Base-by-base conservation (phyloP, 2,113 vertebrate species). In the Albula glossodonta region DNA sequence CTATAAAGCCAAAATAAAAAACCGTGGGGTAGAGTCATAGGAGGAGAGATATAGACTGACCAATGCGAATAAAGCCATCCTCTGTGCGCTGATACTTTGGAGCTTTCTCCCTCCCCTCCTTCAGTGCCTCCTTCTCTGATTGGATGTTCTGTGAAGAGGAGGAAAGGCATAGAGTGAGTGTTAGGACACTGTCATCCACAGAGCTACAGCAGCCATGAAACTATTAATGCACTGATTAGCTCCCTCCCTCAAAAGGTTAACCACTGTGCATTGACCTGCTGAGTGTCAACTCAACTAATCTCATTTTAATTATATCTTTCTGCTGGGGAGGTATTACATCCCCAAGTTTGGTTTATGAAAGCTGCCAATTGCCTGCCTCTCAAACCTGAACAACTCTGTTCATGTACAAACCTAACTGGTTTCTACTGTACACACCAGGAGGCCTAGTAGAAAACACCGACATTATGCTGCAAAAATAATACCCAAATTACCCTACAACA, bases 31-130 rank as follows among this genome's bases (percentile, higher is more conserved):
- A 10, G 57, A 60, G 11, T 15, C 12, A 57, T 15, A 60, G 10
- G 13, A 13, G n/a, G 60, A 51, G 53, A n/a, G 63, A n/a, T 5
- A 70, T 19, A 56, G 6, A 91, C 91, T 95, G 92, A 99, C 98
- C 98, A 84, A 99, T 98, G 90, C 97, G 95, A 91, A 99, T 95
- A 93, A 99, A 99, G 80, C 98, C 98, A 0, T 99, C 98, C 0
- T 96, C 93, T 0, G 96, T 99, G 86, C 98, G 94, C 9, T 95
- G 97, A 91, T 97, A 99, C 88, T 96, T 97, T 31, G 97, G 93
- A 0, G 92, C 95, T 87, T 95, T 90, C 1, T 96, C 95, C 87
- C 95, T 95, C 66, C 97, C 97, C 88, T 99, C 98, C 83, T 97
- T 97, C 92, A 98, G 93, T 66, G 96, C 95, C 89, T 99, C 97